Evolutionary conservation across 2,888 invertebrate genomes (phyloP).

Genomic region (Epicampocera succincta): DNA sequence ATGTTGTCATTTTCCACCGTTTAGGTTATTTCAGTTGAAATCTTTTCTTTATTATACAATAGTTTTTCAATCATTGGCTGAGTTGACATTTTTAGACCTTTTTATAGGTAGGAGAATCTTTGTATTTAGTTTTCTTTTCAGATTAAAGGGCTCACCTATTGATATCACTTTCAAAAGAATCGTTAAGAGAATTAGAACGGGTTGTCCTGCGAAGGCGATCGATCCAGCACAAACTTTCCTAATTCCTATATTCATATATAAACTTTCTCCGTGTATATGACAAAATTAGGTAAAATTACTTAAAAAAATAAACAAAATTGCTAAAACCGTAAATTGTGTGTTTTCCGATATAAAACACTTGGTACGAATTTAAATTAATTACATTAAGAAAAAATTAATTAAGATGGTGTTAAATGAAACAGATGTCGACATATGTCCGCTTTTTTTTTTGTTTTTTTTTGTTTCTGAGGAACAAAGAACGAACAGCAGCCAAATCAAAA

Average conservation of each 20-base stretch:
- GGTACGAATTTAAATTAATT: not conserved
- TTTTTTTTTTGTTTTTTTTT: slow-evolving; percentile 9
- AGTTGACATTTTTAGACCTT: slow-evolving; percentile 18
- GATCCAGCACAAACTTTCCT: too few relatives aligned
- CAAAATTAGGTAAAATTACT: too few relatives aligned
- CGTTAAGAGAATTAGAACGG: too few relatives aligned
- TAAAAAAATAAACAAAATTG: too few relatives aligned
- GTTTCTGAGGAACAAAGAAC: slow-evolving; percentile 22
- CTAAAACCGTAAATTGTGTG: not conserved
- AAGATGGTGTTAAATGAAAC: slow-evolving; percentile 68
- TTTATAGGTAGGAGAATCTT: not conserved
- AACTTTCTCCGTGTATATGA: too few relatives aligned
- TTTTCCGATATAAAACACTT: not conserved
- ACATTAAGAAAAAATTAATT: slow-evolving; percentile 54
- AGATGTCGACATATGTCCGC: slow-evolving; percentile 55
- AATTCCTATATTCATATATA: too few relatives aligned
- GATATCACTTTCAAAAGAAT: too few relatives aligned
- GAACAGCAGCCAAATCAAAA: slow-evolving; percentile 31
- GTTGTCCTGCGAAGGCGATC: too few relatives aligned
- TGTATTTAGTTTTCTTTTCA: too few relatives aligned
- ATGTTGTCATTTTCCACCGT: not conserved
- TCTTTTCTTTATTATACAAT: slow-evolving; percentile 37
- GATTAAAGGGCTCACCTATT: too few relatives aligned
- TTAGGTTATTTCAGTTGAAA: slow-evolving; percentile 17
- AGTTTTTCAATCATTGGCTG: slow-evolving; percentile 56